Evolutionary conservation across 2,113 vertebrate genomes (phyloP), one percentile per base, ranked within the genome.

Genomic region (Zapornia atra): DNA sequence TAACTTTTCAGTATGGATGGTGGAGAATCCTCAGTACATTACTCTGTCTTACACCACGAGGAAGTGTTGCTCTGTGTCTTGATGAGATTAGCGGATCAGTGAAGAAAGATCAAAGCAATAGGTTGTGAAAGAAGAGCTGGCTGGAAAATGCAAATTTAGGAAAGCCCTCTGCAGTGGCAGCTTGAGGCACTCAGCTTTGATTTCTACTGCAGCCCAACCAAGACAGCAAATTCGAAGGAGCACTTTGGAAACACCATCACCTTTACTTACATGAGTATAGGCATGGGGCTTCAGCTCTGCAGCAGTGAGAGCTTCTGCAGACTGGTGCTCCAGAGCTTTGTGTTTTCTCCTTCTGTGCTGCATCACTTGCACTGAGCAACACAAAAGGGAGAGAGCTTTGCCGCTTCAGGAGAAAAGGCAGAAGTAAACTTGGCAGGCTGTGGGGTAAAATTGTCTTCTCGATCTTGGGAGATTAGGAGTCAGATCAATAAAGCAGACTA

Each of bases 91-190:
- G 53, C 3, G 0, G 72, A 9, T 72, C 77, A 34, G n/a, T 75
- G 65, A 60, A 77, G 69, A 53, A 86, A 92, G 95, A 96, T 92
- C 90, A 96, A 94, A 96, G 92, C 65, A 65, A 24, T 19, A 14
- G 40, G 54, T 68, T 85, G 77, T 57, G 77, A 91, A 93, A 93
- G 93, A 92, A 66, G 11, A 81, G 38, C 22, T 48, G 81, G 46
- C 60, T 28, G 64, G 84, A 72, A 86, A 86, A 84, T 3, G 28
- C 53, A 92, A 53, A 79, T 84, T 82, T 79, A 71, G 82, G 40
- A 96, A 46, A 88, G 40, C n/a, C 36, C 18, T 59, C 14, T 18
- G 15, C 42, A 40, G 2, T 0, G 3, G 14, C 64, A 36, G 64
- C 11, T n/a, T 31, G 48, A 90, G 76, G 26, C 16, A 31, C 20